Evolutionary conservation across 2,888 invertebrate species (phyloP), one percentile per base, ranked within the genome.

Genomic region (Argyresthia albistria): DNA sequence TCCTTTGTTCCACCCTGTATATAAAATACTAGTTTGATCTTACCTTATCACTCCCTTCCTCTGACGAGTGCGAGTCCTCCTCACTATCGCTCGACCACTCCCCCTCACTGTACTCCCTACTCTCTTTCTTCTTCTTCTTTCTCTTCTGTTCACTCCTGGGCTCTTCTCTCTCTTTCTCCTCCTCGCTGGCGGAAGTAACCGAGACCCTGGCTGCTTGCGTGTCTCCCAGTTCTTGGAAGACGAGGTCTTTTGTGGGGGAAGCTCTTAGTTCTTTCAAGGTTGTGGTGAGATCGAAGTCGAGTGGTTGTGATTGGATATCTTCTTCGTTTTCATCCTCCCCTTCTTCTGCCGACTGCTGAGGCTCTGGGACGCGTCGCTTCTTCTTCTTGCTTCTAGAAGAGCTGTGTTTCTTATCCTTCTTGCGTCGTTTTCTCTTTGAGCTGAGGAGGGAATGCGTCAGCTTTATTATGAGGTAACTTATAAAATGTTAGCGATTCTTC

Each of bases 31-130:
- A 25, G 25, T 25, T 25, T 25, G 25, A 25, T 25, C 25, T 25
- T 25, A 56, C 50, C 54, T 57, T 53, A 51, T 62, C 62, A 9
- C 61, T 56, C 46, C 56, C 67, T 0, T 8, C 67, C 0, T 8
- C 55, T 6, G 66, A 64, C 1, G 74, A 65, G 8, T 57, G 62
- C 0, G 83, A 83, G 53, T 79, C 78, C 0, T 60, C 73, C 43
- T 75, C 76, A 47, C 75, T 82, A 52, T 86, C 83, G 56, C 80
- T 83, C 1, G 84, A 84, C 86, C 86, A 86, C 69, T 87, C 87
- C 9, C 87, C 87, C 55, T 87, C 87, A 47, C 86, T 86, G 55
- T 86, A 84, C 57, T 80, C 73, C 45, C 74, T 67, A 51, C 63
- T 73, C 56, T 61, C 72, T 59, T 68, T 76, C 59, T 64, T 72